Percentiles rank a stretch among this genome's conserved stretches.
Evolutionary conservation across 2,113 vertebrate species (phyloP).

Genomic region (Mesoclemmys tuberculata): DNA sequence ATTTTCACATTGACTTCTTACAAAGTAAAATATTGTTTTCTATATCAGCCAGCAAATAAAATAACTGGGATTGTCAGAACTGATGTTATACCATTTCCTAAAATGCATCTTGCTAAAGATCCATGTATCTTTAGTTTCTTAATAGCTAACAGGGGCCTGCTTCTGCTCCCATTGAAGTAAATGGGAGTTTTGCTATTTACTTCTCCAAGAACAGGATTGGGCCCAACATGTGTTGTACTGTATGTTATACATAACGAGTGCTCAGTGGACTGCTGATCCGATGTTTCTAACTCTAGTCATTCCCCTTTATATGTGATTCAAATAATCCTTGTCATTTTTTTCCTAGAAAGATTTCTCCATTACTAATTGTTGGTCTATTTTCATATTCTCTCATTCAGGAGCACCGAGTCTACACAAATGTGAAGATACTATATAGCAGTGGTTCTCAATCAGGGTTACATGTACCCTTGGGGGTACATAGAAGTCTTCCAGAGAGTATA

Average conservation of each 20-base stretch:
- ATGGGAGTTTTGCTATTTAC: background rate
- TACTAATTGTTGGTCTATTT: constrained; percentile 46
- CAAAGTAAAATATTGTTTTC: background rate
- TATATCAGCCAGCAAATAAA: background rate
- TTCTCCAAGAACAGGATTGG: accelerated
- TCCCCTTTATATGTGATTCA: background rate
- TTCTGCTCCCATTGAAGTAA: background rate
- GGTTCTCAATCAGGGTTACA: too few relatives aligned
- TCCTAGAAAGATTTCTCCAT: constrained; percentile 43
- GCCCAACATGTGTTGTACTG: accelerated
- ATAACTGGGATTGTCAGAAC: background rate
- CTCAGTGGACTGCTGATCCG: background rate
- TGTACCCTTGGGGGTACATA: too few relatives aligned
- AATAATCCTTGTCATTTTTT: constrained; percentile 64
- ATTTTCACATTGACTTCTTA: background rate
- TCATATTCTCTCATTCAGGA: constrained; percentile 35
- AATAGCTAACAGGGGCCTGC: background rate
- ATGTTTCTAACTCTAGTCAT: background rate
- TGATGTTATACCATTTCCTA: background rate
- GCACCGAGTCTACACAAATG: background rate
- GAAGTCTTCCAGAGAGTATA: too few relatives aligned
- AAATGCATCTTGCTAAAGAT: accelerated
- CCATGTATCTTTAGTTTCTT: background rate
- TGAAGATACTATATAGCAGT: background rate
- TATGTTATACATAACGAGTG: background rate